Evolutionary conservation across 2,888 invertebrate species (phyloP).

Genomic region (Tachina fera): DNA sequence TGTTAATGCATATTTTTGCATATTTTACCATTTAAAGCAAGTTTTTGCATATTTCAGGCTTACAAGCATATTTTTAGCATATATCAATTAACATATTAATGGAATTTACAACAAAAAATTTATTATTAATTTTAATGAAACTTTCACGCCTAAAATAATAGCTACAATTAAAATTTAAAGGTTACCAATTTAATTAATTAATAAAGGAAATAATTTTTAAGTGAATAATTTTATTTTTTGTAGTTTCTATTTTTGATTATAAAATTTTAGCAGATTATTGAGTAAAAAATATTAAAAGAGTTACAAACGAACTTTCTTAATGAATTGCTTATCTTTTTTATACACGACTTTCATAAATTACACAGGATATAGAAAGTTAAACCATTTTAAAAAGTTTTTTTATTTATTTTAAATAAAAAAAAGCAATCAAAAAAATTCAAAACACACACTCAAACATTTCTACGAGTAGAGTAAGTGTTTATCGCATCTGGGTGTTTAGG

Average conservation of each 20-base stretch:
- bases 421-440: constrained; percentile 7
- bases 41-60: too few relatives aligned
- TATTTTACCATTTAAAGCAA: too few relatives aligned
- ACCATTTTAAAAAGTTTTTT: constrained; percentile 40
- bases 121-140: too few relatives aligned
- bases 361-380: constrained; percentile 31
- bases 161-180: too few relatives aligned
- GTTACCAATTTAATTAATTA: too few relatives aligned
- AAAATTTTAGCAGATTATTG: neutral
- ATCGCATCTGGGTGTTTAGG: constrained; percentile 22
- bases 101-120: too few relatives aligned
- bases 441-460: constrained; percentile 11
- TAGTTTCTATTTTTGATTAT: neutral
- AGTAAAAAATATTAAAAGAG: neutral
- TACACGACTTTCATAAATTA: neutral
- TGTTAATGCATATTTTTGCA: too few relatives aligned
- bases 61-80: too few relatives aligned
- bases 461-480: constrained; percentile 5
- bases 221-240: too few relatives aligned
- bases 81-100: too few relatives aligned
- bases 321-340: neutral
- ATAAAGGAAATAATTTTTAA: too few relatives aligned
- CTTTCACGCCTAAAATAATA: too few relatives aligned
- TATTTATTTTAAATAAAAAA: constrained; percentile 15
- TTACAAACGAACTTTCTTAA: neutral